These are phyloP conservation scores for Heterotilapia buettikoferi DNA, from an alignment of 2,113 vertebrate genomes.

Conservation along the genomic window DNA sequence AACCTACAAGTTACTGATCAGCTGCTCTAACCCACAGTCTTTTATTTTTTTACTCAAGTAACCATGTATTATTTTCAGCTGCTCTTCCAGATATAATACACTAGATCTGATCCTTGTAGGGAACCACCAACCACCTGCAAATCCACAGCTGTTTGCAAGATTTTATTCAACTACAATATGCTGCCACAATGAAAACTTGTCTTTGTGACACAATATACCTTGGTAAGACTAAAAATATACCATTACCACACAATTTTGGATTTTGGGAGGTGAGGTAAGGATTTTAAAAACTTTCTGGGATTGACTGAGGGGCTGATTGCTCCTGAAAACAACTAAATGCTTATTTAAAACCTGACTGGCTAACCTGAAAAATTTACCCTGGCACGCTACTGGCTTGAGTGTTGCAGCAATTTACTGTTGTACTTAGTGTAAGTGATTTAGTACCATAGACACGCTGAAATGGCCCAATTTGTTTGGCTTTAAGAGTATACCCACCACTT, in stretches of 20 bases:
- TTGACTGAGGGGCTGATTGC: neutral
- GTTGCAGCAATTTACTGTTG: neutral
- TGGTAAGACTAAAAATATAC: neutral
- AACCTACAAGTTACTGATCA: neutral
- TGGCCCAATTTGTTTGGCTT: slow-evolving; percentile 27
- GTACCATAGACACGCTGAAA: slow-evolving; percentile 3
- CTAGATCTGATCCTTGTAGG: neutral
- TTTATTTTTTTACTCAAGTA: neutral
- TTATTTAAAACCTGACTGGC: neutral
- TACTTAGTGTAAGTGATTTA: neutral
- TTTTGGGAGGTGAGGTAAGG: neutral
- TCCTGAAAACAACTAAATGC: neutral
- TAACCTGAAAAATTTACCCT: neutral
- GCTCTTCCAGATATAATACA: neutral
- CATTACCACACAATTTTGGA: neutral
- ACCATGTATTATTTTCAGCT: neutral
- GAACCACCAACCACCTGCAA: neutral
- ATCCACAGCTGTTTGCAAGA: neutral
- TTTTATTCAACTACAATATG: neutral
- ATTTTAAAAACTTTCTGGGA: neutral
- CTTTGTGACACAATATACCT: neutral
- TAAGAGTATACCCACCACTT: slow-evolving; percentile 14
- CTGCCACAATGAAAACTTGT: neutral
- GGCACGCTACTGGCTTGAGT: neutral
- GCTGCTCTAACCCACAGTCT: neutral